phyloP scores from a whole-genome alignment of 2,888 invertebrate species.

The Coenonympha arcania region DNA sequence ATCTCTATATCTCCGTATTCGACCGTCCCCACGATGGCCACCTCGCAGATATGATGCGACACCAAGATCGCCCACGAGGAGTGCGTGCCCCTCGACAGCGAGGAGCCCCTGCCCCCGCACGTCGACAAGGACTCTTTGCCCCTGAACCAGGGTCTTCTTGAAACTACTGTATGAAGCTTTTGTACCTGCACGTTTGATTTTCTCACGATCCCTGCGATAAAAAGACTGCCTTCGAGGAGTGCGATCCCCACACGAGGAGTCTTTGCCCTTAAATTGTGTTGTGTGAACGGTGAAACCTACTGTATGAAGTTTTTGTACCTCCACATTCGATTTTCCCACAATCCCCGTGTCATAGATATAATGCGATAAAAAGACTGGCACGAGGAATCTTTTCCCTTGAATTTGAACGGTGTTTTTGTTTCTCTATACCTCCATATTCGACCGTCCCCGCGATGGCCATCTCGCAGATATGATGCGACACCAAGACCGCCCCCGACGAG shows the following conservation, averaged over 20 bases:
- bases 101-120: neutral
- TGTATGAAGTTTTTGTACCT: slow-evolving; percentile 27
- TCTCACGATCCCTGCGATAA: too few relatives aligned
- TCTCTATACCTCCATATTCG: too few relatives aligned
- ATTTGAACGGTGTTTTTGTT: too few relatives aligned
- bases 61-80: slow-evolving; percentile 6
- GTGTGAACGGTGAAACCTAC: slow-evolving; percentile 41
- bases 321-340: neutral
- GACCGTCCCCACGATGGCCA: too few relatives aligned
- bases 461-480: slow-evolving; percentile 66
- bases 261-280: too few relatives aligned
- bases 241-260: slow-evolving; percentile 1
- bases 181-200: neutral
- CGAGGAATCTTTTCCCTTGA: too few relatives aligned
- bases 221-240: neutral
- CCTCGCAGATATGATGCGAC: too few relatives aligned
- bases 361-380: too few relatives aligned
- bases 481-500: slow-evolving; percentile 6
- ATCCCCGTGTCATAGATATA: too few relatives aligned
- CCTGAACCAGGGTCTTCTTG: slow-evolving; percentile 31
- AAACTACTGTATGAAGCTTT: slow-evolving; percentile 39
- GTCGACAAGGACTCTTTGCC: neutral
- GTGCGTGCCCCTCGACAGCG: slow-evolving; percentile 3
- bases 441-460: slow-evolving; percentile 92
- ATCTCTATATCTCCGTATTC: too few relatives aligned